Evolutionary conservation across 2,888 invertebrate species (phyloP).

Genomic region (Matsumyia berberina): DNA sequence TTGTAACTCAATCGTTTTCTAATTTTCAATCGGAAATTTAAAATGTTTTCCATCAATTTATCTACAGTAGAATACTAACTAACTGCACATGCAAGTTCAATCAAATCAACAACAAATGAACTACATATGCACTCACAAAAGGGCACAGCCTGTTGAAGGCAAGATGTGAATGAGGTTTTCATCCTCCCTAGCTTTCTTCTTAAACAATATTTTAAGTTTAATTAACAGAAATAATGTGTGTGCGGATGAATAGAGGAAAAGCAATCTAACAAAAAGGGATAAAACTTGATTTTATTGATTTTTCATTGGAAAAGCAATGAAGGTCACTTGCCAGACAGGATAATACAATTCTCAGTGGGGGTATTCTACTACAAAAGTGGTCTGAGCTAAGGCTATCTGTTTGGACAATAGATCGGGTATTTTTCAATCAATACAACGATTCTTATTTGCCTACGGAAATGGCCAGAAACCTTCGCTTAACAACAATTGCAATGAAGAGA

Average conservation of each 20-base stretch:
- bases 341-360: slow-evolving; percentile 21
- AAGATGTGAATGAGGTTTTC: not conserved
- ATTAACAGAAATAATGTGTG: slow-evolving; percentile 23
- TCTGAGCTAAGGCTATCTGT: not conserved
- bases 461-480: too few relatives aligned
- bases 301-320: slow-evolving; percentile 43
- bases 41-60: not conserved
- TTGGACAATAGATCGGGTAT: too few relatives aligned
- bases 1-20: too few relatives aligned
- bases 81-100: slow-evolving; percentile 9
- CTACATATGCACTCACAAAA: slow-evolving; percentile 12
- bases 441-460: too few relatives aligned
- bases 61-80: not conserved
- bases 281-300: slow-evolving; percentile 58
- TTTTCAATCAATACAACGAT: too few relatives aligned
- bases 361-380: slow-evolving; percentile 22
- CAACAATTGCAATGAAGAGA: too few relatives aligned
- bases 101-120: slow-evolving; percentile 19
- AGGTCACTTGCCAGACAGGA: slow-evolving; percentile 56
- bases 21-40: too few relatives aligned
- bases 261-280: slow-evolving; percentile 13
- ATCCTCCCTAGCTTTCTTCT: not conserved
- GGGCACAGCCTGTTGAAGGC: not conserved
- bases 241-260: not conserved
- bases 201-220: slow-evolving; percentile 7